phyloP scores from a whole-genome alignment of 2,888 invertebrate genomes.

The Piscicola geometra region DNA sequence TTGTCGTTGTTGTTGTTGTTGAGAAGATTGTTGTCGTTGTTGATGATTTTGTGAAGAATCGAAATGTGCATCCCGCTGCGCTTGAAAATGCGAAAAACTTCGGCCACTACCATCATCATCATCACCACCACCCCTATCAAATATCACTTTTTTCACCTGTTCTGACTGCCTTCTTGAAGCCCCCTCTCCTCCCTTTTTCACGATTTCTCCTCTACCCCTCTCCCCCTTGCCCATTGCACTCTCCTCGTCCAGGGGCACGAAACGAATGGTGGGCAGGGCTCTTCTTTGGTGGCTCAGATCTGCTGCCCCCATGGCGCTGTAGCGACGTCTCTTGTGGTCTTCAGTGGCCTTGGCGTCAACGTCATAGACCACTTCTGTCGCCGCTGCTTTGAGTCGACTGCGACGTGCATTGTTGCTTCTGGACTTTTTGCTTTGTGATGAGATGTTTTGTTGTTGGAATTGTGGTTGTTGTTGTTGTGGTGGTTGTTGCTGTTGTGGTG shows the following conservation, averaged over 20 bases:
- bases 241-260: conserved; percentile 9
- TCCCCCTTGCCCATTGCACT: no score
- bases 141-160: no score
- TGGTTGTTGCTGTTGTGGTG: neutral
- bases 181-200: no score
- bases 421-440: neutral
- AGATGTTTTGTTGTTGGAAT: neutral
- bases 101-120: no score
- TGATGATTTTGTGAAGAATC: no score
- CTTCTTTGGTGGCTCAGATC: conserved; percentile 6
- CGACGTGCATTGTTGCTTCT: conserved; percentile 12
- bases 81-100: neutral
- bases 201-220: no score
- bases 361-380: conserved; percentile 11
- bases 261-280: neutral
- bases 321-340: conserved; percentile 23
- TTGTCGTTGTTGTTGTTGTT: no score
- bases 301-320: conserved; percentile 32
- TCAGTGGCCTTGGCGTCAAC: conserved; percentile 3
- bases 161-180: no score
- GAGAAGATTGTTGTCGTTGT: no score
- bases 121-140: no score
- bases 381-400: conserved; percentile 20
- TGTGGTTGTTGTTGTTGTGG: neutral
- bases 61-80: no score